These are phyloP conservation scores for Apodemus sylvaticus DNA, from an alignment of 2,113 vertebrate genomes.

Conservation along the genomic window DNA sequence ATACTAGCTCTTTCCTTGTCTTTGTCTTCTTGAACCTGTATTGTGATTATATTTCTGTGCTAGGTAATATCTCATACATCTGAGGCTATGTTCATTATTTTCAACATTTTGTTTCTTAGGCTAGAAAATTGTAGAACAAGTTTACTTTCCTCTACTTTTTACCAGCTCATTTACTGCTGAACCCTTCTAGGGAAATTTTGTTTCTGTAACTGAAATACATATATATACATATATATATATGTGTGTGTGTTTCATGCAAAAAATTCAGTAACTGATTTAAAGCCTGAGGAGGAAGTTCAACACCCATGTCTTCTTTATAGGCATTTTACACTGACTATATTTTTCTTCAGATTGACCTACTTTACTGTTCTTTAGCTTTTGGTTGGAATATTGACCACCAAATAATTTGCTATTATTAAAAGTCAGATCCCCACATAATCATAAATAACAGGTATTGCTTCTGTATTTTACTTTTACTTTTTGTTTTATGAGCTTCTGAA, in stretches of 20 bases:
- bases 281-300: background rate
- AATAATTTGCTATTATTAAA: background rate
- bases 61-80: background rate
- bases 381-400: background rate
- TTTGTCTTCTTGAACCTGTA: background rate
- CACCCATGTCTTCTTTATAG: background rate
- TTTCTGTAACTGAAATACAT: background rate
- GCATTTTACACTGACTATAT: background rate
- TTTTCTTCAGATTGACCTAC: background rate
- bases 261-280: background rate
- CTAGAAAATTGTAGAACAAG: background rate
- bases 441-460: background rate
- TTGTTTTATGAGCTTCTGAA: background rate
- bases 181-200: background rate
- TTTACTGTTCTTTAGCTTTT: background rate
- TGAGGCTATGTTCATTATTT: background rate
- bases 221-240: background rate
- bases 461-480: background rate
- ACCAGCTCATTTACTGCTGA: background rate
- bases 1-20: background rate
- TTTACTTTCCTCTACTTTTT: background rate
- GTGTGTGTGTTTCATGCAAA: background rate
- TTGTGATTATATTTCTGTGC: background rate
- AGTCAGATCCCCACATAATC: background rate
- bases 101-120: background rate